A percentile compares a stretch with the other conserved stretches of the same genome.
Evolutionary conservation across 2,888 invertebrate species (phyloP).

Genomic region (Crioceris asparagi): DNA sequence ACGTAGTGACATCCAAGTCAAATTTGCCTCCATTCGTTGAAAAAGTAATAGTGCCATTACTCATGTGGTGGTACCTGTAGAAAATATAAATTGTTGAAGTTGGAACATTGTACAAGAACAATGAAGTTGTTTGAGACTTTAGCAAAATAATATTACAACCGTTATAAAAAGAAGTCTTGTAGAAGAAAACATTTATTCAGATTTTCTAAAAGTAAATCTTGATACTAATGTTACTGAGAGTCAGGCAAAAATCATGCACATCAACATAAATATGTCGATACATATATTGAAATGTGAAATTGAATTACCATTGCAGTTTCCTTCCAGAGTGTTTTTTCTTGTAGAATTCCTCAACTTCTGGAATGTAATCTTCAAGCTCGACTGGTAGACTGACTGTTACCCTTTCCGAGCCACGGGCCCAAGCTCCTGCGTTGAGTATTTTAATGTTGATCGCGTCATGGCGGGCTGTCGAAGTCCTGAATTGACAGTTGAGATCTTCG

Average conservation of each 20-base stretch:
- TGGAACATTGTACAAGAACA: no score
- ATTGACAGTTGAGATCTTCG: constrained; percentile 79
- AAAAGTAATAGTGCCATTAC: constrained; percentile 96
- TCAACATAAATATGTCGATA: no score
- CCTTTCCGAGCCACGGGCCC: constrained; percentile 91
- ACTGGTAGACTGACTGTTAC: constrained; percentile 93
- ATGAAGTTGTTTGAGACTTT: no score
- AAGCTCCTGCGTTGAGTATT: constrained; percentile 89
- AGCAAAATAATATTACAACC: no score
- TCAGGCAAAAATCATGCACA: no score
- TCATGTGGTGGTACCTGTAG: constrained; percentile 84
- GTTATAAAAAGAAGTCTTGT: no score
- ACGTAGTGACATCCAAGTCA: constrained; percentile 97
- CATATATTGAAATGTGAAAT: not conserved
- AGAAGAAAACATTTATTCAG: no score
- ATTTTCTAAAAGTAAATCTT: no score
- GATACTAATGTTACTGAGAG: no score
- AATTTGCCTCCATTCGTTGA: constrained; percentile 84
- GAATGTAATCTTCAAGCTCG: constrained; percentile 97
- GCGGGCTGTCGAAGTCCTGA: constrained; percentile 69
- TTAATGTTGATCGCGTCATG: constrained; percentile 94
- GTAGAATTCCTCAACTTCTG: constrained; percentile 98
- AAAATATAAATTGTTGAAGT: not conserved
- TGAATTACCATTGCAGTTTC: constrained; percentile 81
- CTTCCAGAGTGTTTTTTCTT: constrained; percentile 95